These are phyloP conservation scores for Phocoena phocoena DNA, from an alignment of 2,113 vertebrate species.

Conservation along the genomic window DNA sequence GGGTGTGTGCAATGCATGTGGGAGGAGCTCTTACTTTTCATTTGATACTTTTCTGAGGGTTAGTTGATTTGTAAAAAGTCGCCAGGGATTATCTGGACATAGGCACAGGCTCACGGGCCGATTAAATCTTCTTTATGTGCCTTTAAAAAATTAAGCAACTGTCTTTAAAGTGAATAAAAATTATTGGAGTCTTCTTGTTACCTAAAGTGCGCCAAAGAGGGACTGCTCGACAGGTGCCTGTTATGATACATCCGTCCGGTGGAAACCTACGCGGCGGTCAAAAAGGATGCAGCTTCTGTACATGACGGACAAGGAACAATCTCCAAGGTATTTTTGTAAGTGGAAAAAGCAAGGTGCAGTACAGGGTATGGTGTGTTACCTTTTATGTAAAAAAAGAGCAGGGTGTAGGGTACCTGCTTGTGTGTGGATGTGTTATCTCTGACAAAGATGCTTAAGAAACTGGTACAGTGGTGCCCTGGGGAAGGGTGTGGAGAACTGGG, in stretches of 20 bases:
- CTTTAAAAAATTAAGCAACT: background rate
- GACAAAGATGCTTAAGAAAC: background rate
- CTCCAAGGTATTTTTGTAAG: background rate
- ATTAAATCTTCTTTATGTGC: background rate
- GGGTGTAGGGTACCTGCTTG: too few species aligned
- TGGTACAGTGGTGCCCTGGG: too few species aligned
- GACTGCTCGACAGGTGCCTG: background rate
- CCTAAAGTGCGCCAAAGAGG: background rate
- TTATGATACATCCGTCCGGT: fast-evolving
- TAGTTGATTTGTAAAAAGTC: background rate
- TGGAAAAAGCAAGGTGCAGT: background rate
- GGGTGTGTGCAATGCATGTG: background rate
- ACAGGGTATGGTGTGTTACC: background rate
- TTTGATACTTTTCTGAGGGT: background rate
- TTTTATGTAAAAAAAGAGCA: background rate
- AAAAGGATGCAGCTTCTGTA: background rate
- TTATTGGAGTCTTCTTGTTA: background rate
- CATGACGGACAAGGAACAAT: background rate
- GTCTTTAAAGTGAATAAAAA: background rate
- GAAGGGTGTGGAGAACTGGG: background rate
- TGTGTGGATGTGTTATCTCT: background rate
- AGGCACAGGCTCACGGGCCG: background rate
- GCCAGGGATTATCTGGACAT: background rate
- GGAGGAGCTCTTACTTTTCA: background rate
- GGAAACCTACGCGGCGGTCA: background rate